phyloP scores from a whole-genome alignment of 1,140 invertebrate species.

The Lordiphosa stackelbergi region DNA sequence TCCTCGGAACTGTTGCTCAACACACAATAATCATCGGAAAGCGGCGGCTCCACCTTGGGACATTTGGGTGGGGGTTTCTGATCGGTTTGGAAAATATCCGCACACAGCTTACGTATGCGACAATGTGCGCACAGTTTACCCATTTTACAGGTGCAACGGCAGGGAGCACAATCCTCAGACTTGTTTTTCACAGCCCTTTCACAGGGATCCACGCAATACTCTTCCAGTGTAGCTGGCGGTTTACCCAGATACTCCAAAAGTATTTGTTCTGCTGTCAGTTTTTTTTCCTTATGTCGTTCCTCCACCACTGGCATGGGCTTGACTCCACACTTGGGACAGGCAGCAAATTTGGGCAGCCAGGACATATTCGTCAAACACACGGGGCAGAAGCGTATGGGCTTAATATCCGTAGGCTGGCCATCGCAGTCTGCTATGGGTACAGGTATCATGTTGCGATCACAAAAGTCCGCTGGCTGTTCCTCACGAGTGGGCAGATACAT shows the following conservation, averaged over 20 bases:
- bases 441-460: conserved; percentile 2
- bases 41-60: conserved; percentile 16
- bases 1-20: conserved; percentile 35
- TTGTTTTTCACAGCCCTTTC: not conserved
- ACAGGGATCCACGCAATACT: conserved; percentile 25
- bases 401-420: conserved; percentile 14
- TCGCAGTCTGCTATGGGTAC: conserved; percentile 29
- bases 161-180: conserved; percentile 25
- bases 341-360: conserved; percentile 58
- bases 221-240: not conserved
- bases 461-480: conserved; percentile 4
- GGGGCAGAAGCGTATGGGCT: conserved; percentile 55
- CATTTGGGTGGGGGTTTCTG: conserved; percentile 6
- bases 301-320: conserved; percentile 49
- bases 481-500: conserved; percentile 4
- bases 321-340: conserved; percentile 55
- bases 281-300: conserved; percentile 29
- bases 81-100: conserved; percentile 49
- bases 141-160: conserved; percentile 55
- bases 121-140: conserved; percentile 64
- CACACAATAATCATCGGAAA: conserved; percentile 37
- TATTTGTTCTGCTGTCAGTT: conserved; percentile 50
- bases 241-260: conserved; percentile 47
- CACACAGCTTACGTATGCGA: conserved; percentile 56
- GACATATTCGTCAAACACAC: conserved; percentile 65